Evolutionary conservation across 2,888 invertebrate species (phyloP), one percentile per base, ranked within the genome.

Genomic region (Lepidochrysops patricia): DNA sequence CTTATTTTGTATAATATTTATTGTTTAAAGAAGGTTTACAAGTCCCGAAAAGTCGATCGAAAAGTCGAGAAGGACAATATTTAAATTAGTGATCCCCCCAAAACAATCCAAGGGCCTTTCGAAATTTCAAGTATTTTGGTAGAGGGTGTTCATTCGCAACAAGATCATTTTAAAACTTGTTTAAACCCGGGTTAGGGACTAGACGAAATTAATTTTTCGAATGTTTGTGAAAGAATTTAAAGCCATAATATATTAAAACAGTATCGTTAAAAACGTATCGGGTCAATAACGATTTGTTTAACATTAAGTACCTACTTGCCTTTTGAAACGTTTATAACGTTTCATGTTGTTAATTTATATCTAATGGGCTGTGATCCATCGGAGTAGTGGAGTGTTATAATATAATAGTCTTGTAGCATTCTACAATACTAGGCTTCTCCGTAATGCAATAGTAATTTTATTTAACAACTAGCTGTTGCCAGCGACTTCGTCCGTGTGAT

Each of bases 131-230:
- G 54, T 54, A 54, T 54, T 54, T 19, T 12, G 32, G 54, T 19
- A 19, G 9, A 23, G 19, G 32, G 2, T 0, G 19, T 15, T 19
- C 26, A 29, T 15, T 32, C 9, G 43, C 29, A 6, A 9, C 12
- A 52, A 29, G 54, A 32, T 54, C 23, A 54, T 54, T 54, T 32
- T 32, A 54, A 54, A 54, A 52, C 27, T 52, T 15, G 32, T 54
- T 54, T 32, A 54, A 23, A 9, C 32, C 29, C 12, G 27, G 13
- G 52, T 7, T 19, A 32, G n/a, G 29, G 29, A 32, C 15, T 12
- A 9, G 15, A 12, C 26, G 29, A 32, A 54, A 32, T 54, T 54
- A 9, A 32, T 54, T 25, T 50, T 43, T 25, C 4, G 26, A 50
- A 50, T 25, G 32, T 32, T 54, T 54, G 54, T 15, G 2, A 52